Evolutionary conservation across 2,113 vertebrate genomes (phyloP).

Genomic region (Megaleporinus macrocephalus): DNA sequence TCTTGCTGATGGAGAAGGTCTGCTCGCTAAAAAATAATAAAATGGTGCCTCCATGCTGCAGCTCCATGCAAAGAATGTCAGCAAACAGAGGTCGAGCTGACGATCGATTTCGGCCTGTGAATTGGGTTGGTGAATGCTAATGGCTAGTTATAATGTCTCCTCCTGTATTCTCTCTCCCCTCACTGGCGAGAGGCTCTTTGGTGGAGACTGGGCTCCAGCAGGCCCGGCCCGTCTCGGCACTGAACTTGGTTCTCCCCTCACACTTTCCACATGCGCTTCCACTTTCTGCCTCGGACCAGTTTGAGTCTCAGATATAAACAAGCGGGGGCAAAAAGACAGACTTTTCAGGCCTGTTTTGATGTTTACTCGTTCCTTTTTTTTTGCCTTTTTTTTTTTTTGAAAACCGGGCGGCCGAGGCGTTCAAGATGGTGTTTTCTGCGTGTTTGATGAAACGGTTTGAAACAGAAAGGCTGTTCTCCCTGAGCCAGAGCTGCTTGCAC

Average conservation of each 20-base stretch:
- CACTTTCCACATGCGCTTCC: not conserved
- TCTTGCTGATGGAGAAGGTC: slow-evolving; percentile 59
- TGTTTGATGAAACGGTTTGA: slow-evolving; percentile 33
- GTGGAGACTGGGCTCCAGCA: not conserved
- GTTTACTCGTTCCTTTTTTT: not conserved
- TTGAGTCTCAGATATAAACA: slow-evolving; percentile 8
- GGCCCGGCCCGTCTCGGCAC: not conserved
- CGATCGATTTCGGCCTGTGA: slow-evolving; percentile 68
- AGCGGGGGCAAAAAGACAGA: not conserved
- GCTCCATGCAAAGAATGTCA: slow-evolving; percentile 63
- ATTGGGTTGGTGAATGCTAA: slow-evolving; percentile 66
- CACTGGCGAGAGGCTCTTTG: slow-evolving; percentile 57
- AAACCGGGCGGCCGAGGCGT: not conserved
- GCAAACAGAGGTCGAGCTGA: slow-evolving; percentile 66
- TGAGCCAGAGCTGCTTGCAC: not conserved
- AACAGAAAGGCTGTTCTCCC: not conserved
- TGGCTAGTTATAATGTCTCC: slow-evolving; percentile 64
- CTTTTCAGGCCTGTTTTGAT: not conserved
- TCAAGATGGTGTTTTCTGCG: not conserved
- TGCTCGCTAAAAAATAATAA: slow-evolving; percentile 51
- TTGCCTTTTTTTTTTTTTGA: not conserved
- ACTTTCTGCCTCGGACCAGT: not conserved
- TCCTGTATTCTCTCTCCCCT: slow-evolving; percentile 63
- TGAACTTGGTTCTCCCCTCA: not conserved
- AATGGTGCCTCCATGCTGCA: not conserved